Evolutionary conservation across 2,797 vertebrate species (phyloP), one percentile per base, ranked within the genome.

Genomic region (Neosilurus hyrtlii): DNA sequence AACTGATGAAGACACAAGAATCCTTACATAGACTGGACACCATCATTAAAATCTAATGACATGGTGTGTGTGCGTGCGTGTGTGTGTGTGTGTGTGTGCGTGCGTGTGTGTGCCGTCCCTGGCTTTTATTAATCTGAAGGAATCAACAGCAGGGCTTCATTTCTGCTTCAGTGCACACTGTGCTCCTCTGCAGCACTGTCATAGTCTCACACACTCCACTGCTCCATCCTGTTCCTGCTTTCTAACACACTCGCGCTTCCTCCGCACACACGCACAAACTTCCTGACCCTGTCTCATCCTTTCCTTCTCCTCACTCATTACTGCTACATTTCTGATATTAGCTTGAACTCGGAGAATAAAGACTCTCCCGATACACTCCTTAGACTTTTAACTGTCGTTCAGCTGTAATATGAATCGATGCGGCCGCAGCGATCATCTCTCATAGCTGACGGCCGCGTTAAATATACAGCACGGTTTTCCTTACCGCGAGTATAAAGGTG

Each of bases 71-170:
- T 54, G 43, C 61, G 22, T 74, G 73, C 71, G 24, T 18, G 56
- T 52, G 56, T 24, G 67, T 14, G 11, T 6, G n/a, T 67, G 37
- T 82, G 52, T 67, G 73, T 65, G 35, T 15, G 70, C 73, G 26
- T 30, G 84, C 11, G n/a, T 24, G n/a, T 52, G 30, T 73, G 49
- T 56, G 20, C 18, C 10, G 2, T 84, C 4, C 20, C 56, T 57
- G 37, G 65, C 43, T 52, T 82, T 79, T 71, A 49, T 65, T 82
- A 80, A 73, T 65, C 49, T 78, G 37, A 61, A 82, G 79, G 78
- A 83, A 85, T 82, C 80, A 86, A 85, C 77, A 72, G 78, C 85
- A 52, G 37, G 73, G 43, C 73, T 82, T 86, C 79, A 76, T 86
- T 79, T 83, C 84, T 81, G 80, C 82, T 78, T 84, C 77, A 79